Evolutionary conservation across 2,113 vertebrate genomes (phyloP), one percentile per base, ranked within the genome.

Genomic region (Rhynchomys soricoides): DNA sequence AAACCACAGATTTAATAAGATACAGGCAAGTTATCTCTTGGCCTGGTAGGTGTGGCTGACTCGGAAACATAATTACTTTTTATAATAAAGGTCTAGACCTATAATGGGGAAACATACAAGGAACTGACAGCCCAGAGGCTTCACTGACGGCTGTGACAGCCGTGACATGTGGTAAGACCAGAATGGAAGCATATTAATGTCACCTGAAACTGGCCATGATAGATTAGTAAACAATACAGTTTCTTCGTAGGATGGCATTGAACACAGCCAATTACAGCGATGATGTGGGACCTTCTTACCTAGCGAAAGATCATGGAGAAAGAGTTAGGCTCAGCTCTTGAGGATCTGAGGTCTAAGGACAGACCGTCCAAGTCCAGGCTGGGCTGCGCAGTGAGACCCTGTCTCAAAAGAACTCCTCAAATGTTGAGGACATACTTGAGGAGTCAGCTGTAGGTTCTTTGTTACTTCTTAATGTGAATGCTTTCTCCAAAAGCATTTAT

Each of bases 1-100:
- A 45, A 66, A 40, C 83, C 64, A 48, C 48, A 94, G 90, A 96
- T 95, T 95, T 90, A 95, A 96, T 97, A 94, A 85, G 93, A 94
- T 75, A 83, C 0, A 21, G 78, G 43, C 91, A 7, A 55, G 43
- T 45, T 74, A 89, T 93, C 96, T 82, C 31, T n/a, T 55, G 1
- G 79, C 48, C 91, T 40, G 17, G 40, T 8, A 90, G 92, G 62
- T 74, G 66, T 77, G 75, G 88, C 88, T 91, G 94, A 90, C 79
- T 26, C 31, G 52, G 89, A 86, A 86, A 94, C 70, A 73, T 95
- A 95, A 97, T 97, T 94, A 94, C 75, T 71, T 95, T 96, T 83
- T 86, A 59, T 97, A 92, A 96, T 86, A 77, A 95, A 95, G 66
- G 81, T 92, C 96, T 82, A 68, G 88, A 87, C n/a, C 48, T 73